Evolutionary conservation across 1,140 invertebrate species (phyloP).

Genomic region (Drosophila quadrilineata): DNA sequence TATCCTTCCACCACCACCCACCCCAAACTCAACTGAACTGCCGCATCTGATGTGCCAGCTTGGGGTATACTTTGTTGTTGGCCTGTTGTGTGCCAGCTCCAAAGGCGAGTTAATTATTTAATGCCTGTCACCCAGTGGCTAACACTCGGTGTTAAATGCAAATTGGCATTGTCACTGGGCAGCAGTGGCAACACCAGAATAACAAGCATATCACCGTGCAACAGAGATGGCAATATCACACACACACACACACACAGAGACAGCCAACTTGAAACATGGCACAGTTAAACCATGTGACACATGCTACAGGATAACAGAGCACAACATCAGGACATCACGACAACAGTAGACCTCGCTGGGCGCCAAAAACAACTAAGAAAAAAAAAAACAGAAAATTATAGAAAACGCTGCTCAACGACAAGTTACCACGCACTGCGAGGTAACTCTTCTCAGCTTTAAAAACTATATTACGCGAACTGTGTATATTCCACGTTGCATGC

Average conservation of each 20-base stretch:
- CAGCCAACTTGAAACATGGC: constrained; percentile 33
- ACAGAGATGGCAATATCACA: constrained; percentile 12
- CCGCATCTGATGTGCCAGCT: neutral
- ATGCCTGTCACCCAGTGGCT: constrained; percentile 74
- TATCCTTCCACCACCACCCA: neutral
- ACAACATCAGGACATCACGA: constrained; percentile 13
- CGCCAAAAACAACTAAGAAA: too few species aligned
- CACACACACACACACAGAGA: constrained; percentile 6
- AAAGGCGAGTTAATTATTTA: constrained; percentile 69
- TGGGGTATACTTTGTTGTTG: constrained; percentile 1
- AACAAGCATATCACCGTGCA: constrained; percentile 39
- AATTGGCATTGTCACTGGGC: constrained; percentile 58
- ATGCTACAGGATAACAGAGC: neutral
- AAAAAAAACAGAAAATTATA: too few species aligned
- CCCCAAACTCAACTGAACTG: neutral
- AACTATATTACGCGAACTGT: too few species aligned
- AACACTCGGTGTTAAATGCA: constrained; percentile 69
- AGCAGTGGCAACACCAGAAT: constrained; percentile 17
- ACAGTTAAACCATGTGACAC: constrained; percentile 28
- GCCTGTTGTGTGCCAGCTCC: constrained; percentile 43
- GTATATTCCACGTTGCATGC: too few species aligned
- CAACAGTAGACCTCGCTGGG: constrained; percentile 26
- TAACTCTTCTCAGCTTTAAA: too few species aligned
- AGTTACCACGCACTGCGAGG: too few species aligned
- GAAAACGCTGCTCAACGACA: constrained; percentile 4